These are phyloP conservation scores for Phorcus lineatus DNA, from an alignment of 2,888 invertebrate genomes.

Conservation along the genomic window DNA sequence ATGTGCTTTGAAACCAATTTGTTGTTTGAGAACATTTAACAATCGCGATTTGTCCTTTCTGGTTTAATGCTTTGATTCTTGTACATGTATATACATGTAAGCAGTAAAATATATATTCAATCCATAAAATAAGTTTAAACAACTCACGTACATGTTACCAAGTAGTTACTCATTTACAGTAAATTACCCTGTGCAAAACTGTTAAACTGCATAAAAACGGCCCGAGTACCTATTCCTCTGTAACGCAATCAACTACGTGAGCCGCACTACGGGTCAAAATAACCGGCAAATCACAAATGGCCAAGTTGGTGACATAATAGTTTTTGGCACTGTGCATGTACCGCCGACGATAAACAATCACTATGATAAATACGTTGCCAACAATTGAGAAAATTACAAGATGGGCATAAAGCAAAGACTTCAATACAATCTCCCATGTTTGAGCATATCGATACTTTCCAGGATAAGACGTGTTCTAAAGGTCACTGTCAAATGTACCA, in stretches of 20 bases:
- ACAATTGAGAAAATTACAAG: slow-evolving; percentile 33
- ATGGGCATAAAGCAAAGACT: slow-evolving; percentile 29
- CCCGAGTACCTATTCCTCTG: slow-evolving; percentile 85
- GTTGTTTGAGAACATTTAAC: too few relatives aligned
- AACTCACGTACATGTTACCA: too few relatives aligned
- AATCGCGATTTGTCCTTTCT: too few relatives aligned
- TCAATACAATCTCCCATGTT: slow-evolving; percentile 35
- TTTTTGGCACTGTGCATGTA: slow-evolving; percentile 56
- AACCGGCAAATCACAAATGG: slow-evolving; percentile 52
- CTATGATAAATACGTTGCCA: slow-evolving; percentile 37
- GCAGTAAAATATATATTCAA: too few relatives aligned
- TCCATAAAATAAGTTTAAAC: too few relatives aligned
- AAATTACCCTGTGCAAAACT: slow-evolving; percentile 83
- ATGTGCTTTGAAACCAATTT: too few relatives aligned
- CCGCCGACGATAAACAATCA: slow-evolving; percentile 34
- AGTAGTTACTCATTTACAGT: not conserved
- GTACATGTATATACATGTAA: too few relatives aligned
- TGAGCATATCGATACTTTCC: not conserved
- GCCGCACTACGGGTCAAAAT: slow-evolving; percentile 82
- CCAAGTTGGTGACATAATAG: slow-evolving; percentile 57
- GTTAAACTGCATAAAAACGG: slow-evolving; percentile 85
- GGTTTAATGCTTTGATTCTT: too few relatives aligned
- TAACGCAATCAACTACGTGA: slow-evolving; percentile 84
- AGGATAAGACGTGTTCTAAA: slow-evolving; percentile 11
- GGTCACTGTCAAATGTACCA: not conserved